Percentiles rank a stretch among this genome's conserved stretches.
phyloP scores from a whole-genome alignment of 2,113 vertebrate genomes.

The Corapipo altera region DNA sequence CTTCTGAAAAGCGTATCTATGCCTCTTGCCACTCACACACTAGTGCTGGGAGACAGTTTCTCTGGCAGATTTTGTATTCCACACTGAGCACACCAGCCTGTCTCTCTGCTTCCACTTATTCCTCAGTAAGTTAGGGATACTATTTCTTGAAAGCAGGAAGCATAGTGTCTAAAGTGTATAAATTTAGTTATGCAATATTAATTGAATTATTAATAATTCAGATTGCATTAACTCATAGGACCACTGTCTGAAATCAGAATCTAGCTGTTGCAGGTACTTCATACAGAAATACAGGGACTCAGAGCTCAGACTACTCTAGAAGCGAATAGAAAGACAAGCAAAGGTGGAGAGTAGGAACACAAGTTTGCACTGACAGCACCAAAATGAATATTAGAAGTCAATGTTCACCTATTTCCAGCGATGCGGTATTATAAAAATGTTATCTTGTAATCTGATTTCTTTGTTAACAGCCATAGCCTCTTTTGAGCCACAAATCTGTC shows the following conservation, averaged over 20 bases:
- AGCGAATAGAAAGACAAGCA: not conserved
- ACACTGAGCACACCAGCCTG: not conserved
- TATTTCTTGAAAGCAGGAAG: not conserved
- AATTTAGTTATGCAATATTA: not conserved
- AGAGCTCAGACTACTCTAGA: not conserved
- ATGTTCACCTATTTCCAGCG: not conserved
- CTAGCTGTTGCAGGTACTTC: not conserved
- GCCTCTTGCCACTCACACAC: not conserved
- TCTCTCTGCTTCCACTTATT: not conserved
- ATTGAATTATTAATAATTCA: constrained; percentile 24
- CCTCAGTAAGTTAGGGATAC: not conserved
- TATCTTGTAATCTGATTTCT: not conserved
- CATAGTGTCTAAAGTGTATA: not conserved
- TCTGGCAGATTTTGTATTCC: not conserved
- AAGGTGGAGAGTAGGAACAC: not conserved
- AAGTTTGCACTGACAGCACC: not conserved
- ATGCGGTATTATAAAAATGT: not conserved
- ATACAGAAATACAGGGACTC: not conserved
- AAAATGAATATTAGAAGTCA: not conserved
- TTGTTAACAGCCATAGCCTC: not conserved
- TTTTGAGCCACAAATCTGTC: not conserved
- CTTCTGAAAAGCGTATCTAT: not conserved
- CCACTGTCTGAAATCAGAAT: not conserved
- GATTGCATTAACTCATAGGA: not conserved
- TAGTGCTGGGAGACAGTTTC: not conserved